A percentile compares a stretch with the other conserved stretches of the same genome.
Evolutionary conservation across 2,797 vertebrate genomes (phyloP).

Genomic region (Lacerta viridis): DNA sequence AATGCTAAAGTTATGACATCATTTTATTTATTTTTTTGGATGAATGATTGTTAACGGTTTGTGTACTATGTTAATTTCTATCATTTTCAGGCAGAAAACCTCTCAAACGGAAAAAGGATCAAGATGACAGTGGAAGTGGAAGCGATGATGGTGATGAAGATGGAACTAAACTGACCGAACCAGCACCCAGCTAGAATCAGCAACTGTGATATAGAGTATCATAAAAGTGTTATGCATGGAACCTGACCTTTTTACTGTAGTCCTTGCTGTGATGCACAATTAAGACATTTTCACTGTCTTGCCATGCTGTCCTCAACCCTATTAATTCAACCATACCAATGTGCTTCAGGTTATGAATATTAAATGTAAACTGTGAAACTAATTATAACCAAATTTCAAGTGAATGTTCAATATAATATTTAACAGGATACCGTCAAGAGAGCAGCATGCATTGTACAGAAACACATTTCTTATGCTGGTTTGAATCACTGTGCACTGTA

Average conservation of each 20-base stretch:
- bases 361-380: constrained; percentile 48
- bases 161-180: too few species aligned
- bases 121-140: too few species aligned
- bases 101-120: too few species aligned
- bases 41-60: too few species aligned
- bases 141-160: too few species aligned
- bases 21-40: too few species aligned
- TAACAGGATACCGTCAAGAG: constrained; percentile 41
- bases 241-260: constrained; percentile 22
- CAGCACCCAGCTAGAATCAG: constrained; percentile 32
- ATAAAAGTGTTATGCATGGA: constrained; percentile 36
- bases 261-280: constrained; percentile 14
- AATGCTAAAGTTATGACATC: too few species aligned
- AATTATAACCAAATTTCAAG: constrained; percentile 57
- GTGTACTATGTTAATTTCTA: too few species aligned
- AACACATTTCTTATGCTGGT: constrained; percentile 44
- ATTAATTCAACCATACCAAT: neutral
- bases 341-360: constrained; percentile 39
- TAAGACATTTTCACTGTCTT: neutral
- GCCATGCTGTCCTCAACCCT: constrained; percentile 27
- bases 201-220: constrained; percentile 24
- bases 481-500: constrained; percentile 33
- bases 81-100: too few species aligned
- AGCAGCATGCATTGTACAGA: constrained; percentile 42
- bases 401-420: constrained; percentile 43